Evolutionary conservation across 2,888 invertebrate genomes (phyloP).

Genomic region (Leptopilina syphax): DNA sequence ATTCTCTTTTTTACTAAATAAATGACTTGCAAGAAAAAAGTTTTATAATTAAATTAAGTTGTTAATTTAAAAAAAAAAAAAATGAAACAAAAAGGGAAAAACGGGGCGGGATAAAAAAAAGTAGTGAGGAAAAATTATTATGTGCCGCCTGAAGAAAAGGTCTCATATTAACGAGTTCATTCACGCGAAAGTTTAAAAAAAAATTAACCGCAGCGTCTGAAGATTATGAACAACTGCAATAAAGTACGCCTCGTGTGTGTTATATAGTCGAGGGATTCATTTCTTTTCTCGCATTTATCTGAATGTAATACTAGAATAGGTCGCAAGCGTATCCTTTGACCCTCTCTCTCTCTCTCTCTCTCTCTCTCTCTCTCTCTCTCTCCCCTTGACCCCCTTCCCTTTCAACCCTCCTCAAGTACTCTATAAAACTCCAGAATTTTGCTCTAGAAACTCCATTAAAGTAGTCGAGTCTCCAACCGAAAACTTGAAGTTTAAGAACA

Average conservation of each 20-base stretch:
- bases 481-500: conserved; percentile 18
- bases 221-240: conserved; percentile 26
- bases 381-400: neutral
- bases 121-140: neutral
- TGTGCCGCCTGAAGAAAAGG: conserved; percentile 1
- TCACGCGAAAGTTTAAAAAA: conserved; percentile 24
- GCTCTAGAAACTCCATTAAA: conserved; percentile 34
- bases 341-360: neutral
- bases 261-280: conserved; percentile 24
- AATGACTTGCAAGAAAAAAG: too few species aligned
- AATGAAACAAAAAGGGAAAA: too few species aligned
- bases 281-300: conserved; percentile 37
- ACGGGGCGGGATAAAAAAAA: neutral
- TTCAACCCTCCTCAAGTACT: conserved; percentile 1
- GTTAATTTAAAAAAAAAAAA: too few species aligned
- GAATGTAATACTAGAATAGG: conserved; percentile 29
- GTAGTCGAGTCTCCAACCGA: conserved; percentile 21
- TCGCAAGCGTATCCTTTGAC: conserved; percentile 14
- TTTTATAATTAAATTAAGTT: too few species aligned
- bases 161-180: conserved; percentile 25
- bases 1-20: too few species aligned
- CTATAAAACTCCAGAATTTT: conserved; percentile 35
- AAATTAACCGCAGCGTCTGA: conserved; percentile 11
- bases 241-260: conserved; percentile 14
- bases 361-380: neutral